phyloP scores from a whole-genome alignment of 1,140 invertebrate genomes.

The Pachypsylla venusta region DNA sequence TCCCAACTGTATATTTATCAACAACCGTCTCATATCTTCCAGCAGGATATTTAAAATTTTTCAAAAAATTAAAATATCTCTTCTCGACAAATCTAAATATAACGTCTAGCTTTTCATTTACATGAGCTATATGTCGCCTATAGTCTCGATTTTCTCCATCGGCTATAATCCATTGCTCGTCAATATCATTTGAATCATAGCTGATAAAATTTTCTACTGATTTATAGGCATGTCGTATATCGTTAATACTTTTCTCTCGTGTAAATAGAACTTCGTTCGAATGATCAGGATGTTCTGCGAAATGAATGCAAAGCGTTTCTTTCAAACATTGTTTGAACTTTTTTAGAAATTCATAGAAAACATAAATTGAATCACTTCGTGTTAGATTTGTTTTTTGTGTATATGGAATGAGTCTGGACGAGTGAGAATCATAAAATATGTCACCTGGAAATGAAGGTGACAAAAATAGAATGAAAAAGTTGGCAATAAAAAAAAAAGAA shows the following conservation, averaged over 20 bases:
- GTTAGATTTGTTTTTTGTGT: not conserved
- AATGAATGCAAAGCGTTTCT: not conserved
- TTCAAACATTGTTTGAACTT: not conserved
- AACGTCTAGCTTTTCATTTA: not conserved
- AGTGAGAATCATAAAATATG: not conserved
- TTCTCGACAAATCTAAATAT: constrained; percentile 3
- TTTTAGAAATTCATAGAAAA: constrained; percentile 4
- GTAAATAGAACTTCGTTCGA: not conserved
- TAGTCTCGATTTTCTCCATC: not conserved
- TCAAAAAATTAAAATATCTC: constrained; percentile 1
- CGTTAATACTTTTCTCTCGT: not conserved
- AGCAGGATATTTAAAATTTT: not conserved
- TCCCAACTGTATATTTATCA: not conserved
- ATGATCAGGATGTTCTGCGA: not conserved
- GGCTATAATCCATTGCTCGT: not conserved
- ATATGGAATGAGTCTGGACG: not conserved
- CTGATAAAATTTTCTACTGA: not conserved
- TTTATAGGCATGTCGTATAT: not conserved
- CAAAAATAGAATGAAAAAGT: no score
- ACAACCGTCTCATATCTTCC: not conserved
- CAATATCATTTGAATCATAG: not conserved
- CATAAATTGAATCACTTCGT: not conserved
- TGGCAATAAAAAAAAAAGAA: no score
- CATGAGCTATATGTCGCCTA: not conserved
- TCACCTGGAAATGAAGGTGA: not conserved